Evolutionary conservation across 2,797 vertebrate species (phyloP), one percentile per base, ranked within the genome.

Genomic region (Anolis apletophallus): DNA sequence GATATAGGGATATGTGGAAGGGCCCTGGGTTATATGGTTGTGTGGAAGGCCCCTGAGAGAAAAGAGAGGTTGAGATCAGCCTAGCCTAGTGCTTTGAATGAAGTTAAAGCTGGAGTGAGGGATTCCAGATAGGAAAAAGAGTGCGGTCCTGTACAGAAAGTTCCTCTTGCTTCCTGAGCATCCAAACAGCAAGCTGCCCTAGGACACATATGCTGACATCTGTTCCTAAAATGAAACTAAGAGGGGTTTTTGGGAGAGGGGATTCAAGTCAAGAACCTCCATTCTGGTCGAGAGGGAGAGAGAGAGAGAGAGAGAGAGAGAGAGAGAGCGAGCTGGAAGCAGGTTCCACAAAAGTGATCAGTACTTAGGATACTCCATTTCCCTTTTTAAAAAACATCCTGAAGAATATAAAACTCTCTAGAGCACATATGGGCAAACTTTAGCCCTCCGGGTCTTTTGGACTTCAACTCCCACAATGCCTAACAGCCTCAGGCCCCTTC

Each of bases 1-100:
- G 40, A 40, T 40, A 5, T 40, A 40, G 40, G 40, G 40, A 2
- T 40, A 5, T 40, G 40, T 40, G 40, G 40, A 40, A 40, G 40
- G 40, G 40, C 40, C 40, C 40, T 40, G 40, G n/a, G n/a, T n/a
- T n/a, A n/a, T n/a, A n/a, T n/a, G n/a, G 40, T 5, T 40, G 40
- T 40, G 40, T 40, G 40, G 40, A 40, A 40, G 40, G 40, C 2
- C 40, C 40, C 40, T 40, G 40, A 12, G 26, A 26, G 36, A 34
- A 7, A 3, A 1, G 52, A 71, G 7, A 72, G 23, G 21, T 3
- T 36, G 23, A 23, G 10, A 21, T 9, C 5, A 83, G 77, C 94
- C 94, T 93, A 46, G 73, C 89, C 92, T 88, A 90, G 88, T 89
- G 90, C 91, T 96, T 95, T 88, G 92, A 90, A 89, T 76, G 91